These are phyloP conservation scores for Helicolenus hilgendorfi DNA, from an alignment of 2,797 vertebrate genomes.

Conservation along the genomic window DNA sequence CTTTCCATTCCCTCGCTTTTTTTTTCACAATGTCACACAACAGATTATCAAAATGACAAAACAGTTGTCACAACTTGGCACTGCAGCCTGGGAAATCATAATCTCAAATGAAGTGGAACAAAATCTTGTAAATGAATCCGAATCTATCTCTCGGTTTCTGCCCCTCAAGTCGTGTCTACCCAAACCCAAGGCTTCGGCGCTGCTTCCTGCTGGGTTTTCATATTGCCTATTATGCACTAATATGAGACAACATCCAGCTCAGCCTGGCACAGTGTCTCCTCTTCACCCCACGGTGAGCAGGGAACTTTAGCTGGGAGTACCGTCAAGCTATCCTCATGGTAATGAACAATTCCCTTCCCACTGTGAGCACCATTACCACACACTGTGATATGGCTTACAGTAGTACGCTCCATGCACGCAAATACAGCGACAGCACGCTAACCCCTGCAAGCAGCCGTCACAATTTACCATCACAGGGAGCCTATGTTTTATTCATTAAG, in stretches of 20 bases:
- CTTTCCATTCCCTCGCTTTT: not conserved
- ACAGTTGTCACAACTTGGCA: conserved; percentile 27
- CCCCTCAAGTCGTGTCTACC: not conserved
- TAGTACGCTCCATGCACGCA: conserved; percentile 13
- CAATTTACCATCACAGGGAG: conserved; percentile 23
- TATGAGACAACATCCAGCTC: conserved; percentile 54
- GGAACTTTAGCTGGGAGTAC: conserved; percentile 36
- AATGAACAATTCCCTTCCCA: conserved; percentile 72
- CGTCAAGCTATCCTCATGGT: conserved; percentile 54
- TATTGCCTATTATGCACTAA: conserved; percentile 61
- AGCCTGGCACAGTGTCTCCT: conserved; percentile 27
- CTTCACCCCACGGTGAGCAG: conserved; percentile 26
- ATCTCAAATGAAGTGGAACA: conserved; percentile 59
- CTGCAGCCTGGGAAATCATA: conserved; percentile 17
- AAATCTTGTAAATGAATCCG: conserved; percentile 37
- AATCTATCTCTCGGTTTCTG: conserved; percentile 13
- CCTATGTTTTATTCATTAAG: conserved; percentile 68
- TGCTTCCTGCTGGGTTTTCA: conserved; percentile 62
- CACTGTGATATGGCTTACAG: conserved; percentile 53
- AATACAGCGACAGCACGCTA: conserved; percentile 23
- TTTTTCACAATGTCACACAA: not conserved
- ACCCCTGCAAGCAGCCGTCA: conserved; percentile 23
- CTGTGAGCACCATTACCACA: conserved; percentile 66
- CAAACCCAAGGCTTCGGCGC: not conserved
- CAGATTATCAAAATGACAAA: conserved; percentile 38